Base-by-base conservation (phyloP, 2,797 vertebrate species). In the Megalops cyprinoides region DNA sequence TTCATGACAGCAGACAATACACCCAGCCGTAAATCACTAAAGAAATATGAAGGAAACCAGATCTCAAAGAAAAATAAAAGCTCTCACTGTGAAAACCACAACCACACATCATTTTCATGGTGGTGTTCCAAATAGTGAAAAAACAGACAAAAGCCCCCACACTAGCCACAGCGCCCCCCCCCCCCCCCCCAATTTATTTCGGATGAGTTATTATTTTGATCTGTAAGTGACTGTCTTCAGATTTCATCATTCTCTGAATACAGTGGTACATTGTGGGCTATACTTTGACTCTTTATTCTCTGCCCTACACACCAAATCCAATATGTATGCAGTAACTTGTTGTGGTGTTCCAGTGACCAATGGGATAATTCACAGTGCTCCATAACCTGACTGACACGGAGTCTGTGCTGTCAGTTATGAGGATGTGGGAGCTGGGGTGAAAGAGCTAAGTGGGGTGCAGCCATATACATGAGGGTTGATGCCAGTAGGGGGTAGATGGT, bases 201-300 rank as follows among this genome's bases (percentile, higher is more conserved):
- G 71, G 44, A 42, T n/a, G 37, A 8, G 7, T 44, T 71, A 42
- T 71, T 9, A 71, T 71, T 71, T 42, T 4, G 67, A 42, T 7
- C 39, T 71, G 42, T 71, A 39, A 71, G 71, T 71, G 10, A 71
- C 9, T 1, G 5, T 44, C 20, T 42, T 71, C 23, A 1, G 37
- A 71, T 3, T 71, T 18, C 65, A 31, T 62, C 28, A 34, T 31
- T 71, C 39, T 71, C 6, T 14, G 67, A 71, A 23, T 71, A 39
- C 39, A 44, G 37, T 71, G n/a, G n/a, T n/a, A n/a, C n/a, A n/a
- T 44, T 42, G 67, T 71, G 67, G 67, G 67, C 37, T 71, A 20
- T 44, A 10, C 39, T 44, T 71, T 71, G 67, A 71, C 67, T 39
- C 23, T 10, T 44, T 71, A 71, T 42, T 71, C n/a, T n/a, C n/a